phyloP scores from a whole-genome alignment of 2,113 vertebrate species.

The Ahaetulla prasina region DNA sequence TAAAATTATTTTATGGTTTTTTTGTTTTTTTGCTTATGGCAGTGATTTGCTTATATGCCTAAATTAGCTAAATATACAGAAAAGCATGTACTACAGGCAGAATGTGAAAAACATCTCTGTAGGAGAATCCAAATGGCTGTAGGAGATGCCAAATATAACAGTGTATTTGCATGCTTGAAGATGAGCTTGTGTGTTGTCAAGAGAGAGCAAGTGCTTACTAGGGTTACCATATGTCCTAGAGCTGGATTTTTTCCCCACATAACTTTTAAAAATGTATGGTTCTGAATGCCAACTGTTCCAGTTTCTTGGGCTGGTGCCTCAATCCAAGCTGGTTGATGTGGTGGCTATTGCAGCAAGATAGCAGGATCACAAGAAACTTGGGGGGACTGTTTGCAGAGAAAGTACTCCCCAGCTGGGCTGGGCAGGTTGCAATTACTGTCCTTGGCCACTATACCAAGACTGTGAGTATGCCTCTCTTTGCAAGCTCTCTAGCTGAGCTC shows the following conservation, averaged over 20 bases:
- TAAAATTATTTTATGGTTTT: neutral
- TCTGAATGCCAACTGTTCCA: neutral
- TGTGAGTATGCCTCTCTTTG: neutral
- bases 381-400: neutral
- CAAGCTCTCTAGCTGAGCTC: neutral
- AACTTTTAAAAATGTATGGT: neutral
- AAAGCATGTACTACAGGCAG: slow-evolving; percentile 43
- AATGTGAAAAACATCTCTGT: slow-evolving; percentile 18
- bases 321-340: neutral
- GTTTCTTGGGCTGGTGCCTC: neutral
- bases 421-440: neutral
- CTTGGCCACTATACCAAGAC: neutral
- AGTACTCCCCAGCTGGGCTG: neutral
- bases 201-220: neutral
- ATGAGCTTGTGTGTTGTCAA: neutral
- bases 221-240: neutral
- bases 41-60: slow-evolving; percentile 22
- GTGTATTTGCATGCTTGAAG: neutral
- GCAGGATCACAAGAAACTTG: neutral
- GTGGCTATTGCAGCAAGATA: neutral
- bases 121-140: neutral
- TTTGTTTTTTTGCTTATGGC: neutral
- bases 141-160: neutral
- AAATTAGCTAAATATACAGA: slow-evolving; percentile 47
- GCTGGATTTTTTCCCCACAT: neutral